phyloP scores from a whole-genome alignment of 2,888 invertebrate genomes.

The Cataglyphis albicans region DNA sequence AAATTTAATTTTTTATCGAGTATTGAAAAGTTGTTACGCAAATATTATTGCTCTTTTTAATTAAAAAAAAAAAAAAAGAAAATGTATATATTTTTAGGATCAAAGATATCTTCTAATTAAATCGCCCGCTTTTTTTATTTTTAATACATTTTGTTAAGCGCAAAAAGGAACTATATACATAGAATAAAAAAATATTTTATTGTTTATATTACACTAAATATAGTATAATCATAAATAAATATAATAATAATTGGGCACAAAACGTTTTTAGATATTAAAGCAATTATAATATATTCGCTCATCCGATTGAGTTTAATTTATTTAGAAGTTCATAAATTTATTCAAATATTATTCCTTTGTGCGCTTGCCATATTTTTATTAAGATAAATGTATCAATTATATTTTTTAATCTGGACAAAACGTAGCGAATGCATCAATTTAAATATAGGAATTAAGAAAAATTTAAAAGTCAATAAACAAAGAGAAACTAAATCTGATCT shows the following conservation, averaged over 20 bases:
- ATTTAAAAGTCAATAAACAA: not conserved
- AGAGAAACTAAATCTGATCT: not conserved
- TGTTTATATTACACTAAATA: not conserved
- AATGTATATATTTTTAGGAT: not conserved
- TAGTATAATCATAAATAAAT: not conserved
- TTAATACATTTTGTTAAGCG: not conserved
- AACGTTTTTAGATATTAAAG: not conserved
- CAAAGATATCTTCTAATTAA: not conserved
- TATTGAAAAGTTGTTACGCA: not conserved
- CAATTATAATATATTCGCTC: not conserved
- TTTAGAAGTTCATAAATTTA: not conserved
- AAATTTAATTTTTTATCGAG: not conserved
- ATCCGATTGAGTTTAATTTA: not conserved
- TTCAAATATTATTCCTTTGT: not conserved
- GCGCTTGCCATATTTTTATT: constrained; percentile 1
- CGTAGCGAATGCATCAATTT: constrained; percentile 34
- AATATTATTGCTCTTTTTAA: not conserved
- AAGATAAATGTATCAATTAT: constrained; percentile 44
- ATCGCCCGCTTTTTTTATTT: not conserved
- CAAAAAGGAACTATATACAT: constrained; percentile 14
- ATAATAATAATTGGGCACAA: not conserved
- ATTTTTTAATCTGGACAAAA: constrained; percentile 28
- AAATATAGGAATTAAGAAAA: not conserved
- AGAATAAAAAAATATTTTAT: constrained; percentile 1
- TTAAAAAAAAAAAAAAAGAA: not conserved